Evolutionary conservation across 2,888 invertebrate species (phyloP).

Genomic region (Cerastoderma edule): DNA sequence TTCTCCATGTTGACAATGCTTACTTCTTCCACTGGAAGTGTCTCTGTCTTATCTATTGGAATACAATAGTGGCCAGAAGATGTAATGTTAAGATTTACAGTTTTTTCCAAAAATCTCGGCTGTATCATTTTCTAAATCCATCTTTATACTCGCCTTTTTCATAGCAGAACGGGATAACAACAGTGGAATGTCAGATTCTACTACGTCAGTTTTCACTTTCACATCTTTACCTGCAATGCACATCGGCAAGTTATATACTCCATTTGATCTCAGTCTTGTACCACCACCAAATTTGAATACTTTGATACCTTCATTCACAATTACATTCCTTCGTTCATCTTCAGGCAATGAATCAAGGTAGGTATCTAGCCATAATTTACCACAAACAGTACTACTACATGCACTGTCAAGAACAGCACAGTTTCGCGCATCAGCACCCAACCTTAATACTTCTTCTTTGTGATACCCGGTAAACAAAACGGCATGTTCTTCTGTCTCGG

Average conservation of each 20-base stretch:
- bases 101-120: slow-evolving; percentile 36
- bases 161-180: slow-evolving; percentile 35
- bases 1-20: slow-evolving; percentile 35
- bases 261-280: neutral
- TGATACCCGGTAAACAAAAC: slow-evolving; percentile 47
- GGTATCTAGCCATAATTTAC: slow-evolving; percentile 40
- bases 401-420: slow-evolving; percentile 53
- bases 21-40: slow-evolving; percentile 33
- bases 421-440: slow-evolving; percentile 27
- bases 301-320: slow-evolving; percentile 20
- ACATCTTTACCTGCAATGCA: slow-evolving; percentile 34
- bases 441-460: slow-evolving; percentile 8
- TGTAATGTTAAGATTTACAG: slow-evolving; percentile 39
- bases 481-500: slow-evolving; percentile 39
- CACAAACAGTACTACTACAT: slow-evolving; percentile 59
- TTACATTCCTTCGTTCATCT: slow-evolving; percentile 4
- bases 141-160: slow-evolving; percentile 39
- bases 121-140: slow-evolving; percentile 51
- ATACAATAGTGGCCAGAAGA: slow-evolving; percentile 50
- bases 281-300: slow-evolving; percentile 21
- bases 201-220: slow-evolving; percentile 41
- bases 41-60: slow-evolving; percentile 31
- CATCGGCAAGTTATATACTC: slow-evolving; percentile 27
- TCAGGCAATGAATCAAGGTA: slow-evolving; percentile 14
- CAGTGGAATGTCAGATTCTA: slow-evolving; percentile 42